Percentiles rank a stretch among this genome's conserved stretches.
Conservation (phyloP, 2,888 invertebrate genomes). For the Parnassius orleans region DNA sequence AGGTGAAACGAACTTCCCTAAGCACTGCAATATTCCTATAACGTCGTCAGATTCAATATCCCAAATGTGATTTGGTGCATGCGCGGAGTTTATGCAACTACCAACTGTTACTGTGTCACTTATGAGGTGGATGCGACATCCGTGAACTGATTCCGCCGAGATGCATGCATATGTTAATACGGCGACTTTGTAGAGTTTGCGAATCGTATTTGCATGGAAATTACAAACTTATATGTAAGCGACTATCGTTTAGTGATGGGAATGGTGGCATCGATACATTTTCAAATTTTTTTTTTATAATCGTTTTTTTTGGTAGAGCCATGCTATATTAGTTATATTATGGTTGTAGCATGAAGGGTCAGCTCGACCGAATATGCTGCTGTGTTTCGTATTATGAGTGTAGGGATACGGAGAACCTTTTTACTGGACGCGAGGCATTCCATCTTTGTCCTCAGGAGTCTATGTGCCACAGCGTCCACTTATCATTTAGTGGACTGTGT, state of each 20-base stretch:
- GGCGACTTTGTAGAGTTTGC: slow-evolving; percentile 33
- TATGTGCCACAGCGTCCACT: too few relatives aligned
- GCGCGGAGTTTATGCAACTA: slow-evolving; percentile 47
- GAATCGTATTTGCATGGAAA: slow-evolving; percentile 36
- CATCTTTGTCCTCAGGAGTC: too few relatives aligned
- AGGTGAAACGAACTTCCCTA: background rate
- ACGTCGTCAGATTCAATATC: slow-evolving; percentile 23
- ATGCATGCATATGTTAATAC: slow-evolving; percentile 36
- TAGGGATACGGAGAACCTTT: too few relatives aligned
- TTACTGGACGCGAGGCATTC: too few relatives aligned
- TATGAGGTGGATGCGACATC: slow-evolving; percentile 28
- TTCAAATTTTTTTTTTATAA: too few relatives aligned
- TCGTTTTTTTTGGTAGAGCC: too few relatives aligned
- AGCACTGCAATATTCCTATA: slow-evolving; percentile 12
- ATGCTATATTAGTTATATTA: too few relatives aligned
- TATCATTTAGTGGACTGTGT: too few relatives aligned
- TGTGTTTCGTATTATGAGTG: too few relatives aligned
- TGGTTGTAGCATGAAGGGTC: too few relatives aligned
- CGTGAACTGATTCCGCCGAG: slow-evolving; percentile 29
- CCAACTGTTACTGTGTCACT: slow-evolving; percentile 44
- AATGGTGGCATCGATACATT: background rate
- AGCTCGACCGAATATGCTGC: too few relatives aligned
- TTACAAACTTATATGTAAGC: slow-evolving; percentile 30
- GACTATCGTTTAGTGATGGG: slow-evolving; percentile 23
- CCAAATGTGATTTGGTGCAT: slow-evolving; percentile 27